Evolutionary conservation across 2,797 vertebrate species (phyloP).

Genomic region (Spinibarbus caldwelli): DNA sequence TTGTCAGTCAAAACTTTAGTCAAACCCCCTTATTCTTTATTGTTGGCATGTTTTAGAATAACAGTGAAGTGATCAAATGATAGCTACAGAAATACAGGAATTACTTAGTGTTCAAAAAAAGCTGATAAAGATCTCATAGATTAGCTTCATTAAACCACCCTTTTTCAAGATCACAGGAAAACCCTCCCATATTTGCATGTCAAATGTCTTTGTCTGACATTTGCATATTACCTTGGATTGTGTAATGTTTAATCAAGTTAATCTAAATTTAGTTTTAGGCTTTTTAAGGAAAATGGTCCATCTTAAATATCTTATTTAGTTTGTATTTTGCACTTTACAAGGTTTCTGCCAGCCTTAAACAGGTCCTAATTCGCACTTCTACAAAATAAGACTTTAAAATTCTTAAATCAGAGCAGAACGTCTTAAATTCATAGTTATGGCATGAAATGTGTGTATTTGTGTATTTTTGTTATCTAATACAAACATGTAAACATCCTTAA

Average conservation of each 20-base stretch:
- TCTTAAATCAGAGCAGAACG: too few relatives aligned
- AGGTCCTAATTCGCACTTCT: too few relatives aligned
- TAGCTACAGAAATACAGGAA: not conserved
- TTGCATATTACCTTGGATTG: not conserved
- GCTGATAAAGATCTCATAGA: not conserved
- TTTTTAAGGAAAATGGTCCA: too few relatives aligned
- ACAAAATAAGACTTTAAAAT: too few relatives aligned
- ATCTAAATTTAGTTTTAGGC: not conserved
- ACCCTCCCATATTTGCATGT: not conserved
- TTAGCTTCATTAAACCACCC: not conserved
- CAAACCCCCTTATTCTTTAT: not conserved
- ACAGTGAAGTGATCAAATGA: not conserved
- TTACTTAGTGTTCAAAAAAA: not conserved
- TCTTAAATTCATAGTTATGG: too few relatives aligned
- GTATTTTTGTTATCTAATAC: too few relatives aligned
- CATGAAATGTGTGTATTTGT: too few relatives aligned
- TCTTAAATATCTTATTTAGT: too few relatives aligned
- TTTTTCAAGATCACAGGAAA: not conserved
- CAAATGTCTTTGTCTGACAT: not conserved
- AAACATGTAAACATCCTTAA: too few relatives aligned
- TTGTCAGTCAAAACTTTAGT: not conserved
- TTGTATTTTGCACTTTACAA: too few relatives aligned
- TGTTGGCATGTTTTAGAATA: not conserved
- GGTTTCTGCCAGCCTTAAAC: too few relatives aligned
- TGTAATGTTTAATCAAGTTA: too few relatives aligned